Percentiles rank a stretch among this genome's conserved stretches.
These are phyloP conservation scores for Holacanthus passer DNA, from an alignment of 2,113 vertebrate genomes.

Conservation along the genomic window DNA sequence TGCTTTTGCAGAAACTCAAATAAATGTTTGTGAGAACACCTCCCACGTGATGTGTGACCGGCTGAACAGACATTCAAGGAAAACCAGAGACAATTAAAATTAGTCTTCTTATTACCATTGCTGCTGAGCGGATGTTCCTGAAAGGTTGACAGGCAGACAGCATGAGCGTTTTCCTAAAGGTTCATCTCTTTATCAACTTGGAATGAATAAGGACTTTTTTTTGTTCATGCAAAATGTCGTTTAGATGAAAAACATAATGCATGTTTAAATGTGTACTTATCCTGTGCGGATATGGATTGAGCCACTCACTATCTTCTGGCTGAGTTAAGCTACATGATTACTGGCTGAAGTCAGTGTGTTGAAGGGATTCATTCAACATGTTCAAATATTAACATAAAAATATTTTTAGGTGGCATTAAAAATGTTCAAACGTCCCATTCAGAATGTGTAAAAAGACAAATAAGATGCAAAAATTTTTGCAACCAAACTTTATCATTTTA, in stretches of 20 bases:
- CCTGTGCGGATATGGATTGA: not conserved
- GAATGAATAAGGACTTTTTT: not conserved
- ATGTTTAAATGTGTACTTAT: not conserved
- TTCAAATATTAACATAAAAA: not conserved
- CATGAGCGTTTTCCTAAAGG: not conserved
- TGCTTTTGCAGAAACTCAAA: not conserved
- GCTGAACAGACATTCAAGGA: not conserved
- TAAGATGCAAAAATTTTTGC: not conserved
- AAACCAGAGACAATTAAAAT: not conserved
- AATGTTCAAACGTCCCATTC: not conserved
- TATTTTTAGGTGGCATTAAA: not conserved
- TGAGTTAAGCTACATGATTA: not conserved
- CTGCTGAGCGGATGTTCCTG: not conserved
- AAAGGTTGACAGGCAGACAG: not conserved
- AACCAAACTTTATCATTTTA: not conserved
- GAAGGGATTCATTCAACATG: not conserved
- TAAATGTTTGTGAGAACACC: not conserved
- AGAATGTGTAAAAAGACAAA: not conserved
- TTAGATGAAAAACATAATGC: not conserved
- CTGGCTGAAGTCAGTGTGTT: not conserved
- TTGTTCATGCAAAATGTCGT: not conserved
- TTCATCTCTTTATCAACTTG: not conserved
- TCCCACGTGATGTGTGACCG: not conserved
- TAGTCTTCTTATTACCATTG: not conserved
- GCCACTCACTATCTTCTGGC: not conserved